Evolutionary conservation across 2,888 invertebrate species (phyloP).

Genomic region (Hirudinaria manillensis): DNA sequence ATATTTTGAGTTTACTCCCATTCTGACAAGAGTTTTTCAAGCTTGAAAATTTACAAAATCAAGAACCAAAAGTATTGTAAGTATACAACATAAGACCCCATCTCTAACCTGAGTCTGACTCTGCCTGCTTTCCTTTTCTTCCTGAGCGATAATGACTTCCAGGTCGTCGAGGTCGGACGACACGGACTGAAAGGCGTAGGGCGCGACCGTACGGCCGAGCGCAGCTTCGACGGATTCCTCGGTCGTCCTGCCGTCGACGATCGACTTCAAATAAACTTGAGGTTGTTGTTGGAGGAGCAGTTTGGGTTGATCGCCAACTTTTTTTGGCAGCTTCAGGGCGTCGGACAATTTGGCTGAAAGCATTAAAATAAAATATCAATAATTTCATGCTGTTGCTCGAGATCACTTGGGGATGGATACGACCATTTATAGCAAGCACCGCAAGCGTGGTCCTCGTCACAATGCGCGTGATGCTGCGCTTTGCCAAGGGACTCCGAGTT

Average conservation of each 20-base stretch:
- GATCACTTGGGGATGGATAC: too few species aligned
- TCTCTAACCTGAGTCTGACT: too few species aligned
- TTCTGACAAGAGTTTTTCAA: too few species aligned
- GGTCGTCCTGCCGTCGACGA: neutral
- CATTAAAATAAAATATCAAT: neutral
- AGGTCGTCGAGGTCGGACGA: constrained; percentile 18
- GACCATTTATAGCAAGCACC: too few species aligned
- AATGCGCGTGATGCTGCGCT: too few species aligned
- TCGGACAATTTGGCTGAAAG: neutral
- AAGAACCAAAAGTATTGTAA: too few species aligned
- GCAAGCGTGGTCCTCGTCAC: too few species aligned
- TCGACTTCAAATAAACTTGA: neutral
- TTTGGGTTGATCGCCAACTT: neutral
- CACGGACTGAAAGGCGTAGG: neutral
- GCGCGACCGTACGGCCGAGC: neutral
- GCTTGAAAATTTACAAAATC: too few species aligned
- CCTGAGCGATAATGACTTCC: constrained; percentile 6
- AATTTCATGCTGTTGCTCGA: too few species aligned
- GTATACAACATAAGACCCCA: too few species aligned
- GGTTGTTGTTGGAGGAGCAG: too few species aligned
- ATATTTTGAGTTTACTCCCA: neutral
- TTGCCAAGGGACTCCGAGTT: too few species aligned
- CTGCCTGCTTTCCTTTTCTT: constrained; percentile 7
- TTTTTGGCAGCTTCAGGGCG: neutral
- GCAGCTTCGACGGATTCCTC: neutral